Evolutionary conservation across 37 sponge, comb jelly and placozoan genomes (phyloP), one percentile per base, ranked within the genome.

Genomic region (Axinella damicornis): DNA sequence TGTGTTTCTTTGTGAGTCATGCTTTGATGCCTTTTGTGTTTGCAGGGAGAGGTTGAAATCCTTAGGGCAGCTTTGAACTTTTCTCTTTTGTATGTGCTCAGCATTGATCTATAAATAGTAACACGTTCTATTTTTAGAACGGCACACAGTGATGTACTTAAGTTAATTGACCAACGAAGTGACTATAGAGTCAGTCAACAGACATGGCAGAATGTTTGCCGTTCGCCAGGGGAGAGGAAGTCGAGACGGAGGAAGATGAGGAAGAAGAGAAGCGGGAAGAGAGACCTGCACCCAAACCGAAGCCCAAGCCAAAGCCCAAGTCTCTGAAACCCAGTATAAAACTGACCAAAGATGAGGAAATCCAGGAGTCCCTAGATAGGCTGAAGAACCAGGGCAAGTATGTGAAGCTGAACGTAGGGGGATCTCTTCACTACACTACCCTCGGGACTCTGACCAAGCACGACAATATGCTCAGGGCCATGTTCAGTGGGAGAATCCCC

Each of bases 401-500:
- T 73, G 94, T 99, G 34, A 95, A 95, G 71, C 70, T 99, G 32
- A 99, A 99, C 68, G 94, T 99, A 14, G 99, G 99, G 13, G 99
- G 99, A 30, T 73, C 82, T 19, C 92, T 99, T 22, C 94, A 89
- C 73, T 86, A 91, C 32, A 97, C 98, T 22, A 99, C 99, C 32
- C 31, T 95, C 11, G 98, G 86, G 2, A 99, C 99, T 1, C 81
- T 99, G 46, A 86, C 91, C 52, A 92, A 95, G 41, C 90, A 95
- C 38, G 99, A 97, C 40, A 95, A 92, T 53, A 99, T 99, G 99
- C 90, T 99, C 15, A 69, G 95, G 52, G 98, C 98, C 14, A 99
- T 99, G 99, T 99, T 99, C 59, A 97, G 96, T 80, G 96, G 94
- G 34, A 80, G 96, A 65, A 91, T 99, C 86, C 95, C 95, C 20